phyloP scores from a whole-genome alignment of 2,888 invertebrate species.

The Spodoptera littoralis region DNA sequence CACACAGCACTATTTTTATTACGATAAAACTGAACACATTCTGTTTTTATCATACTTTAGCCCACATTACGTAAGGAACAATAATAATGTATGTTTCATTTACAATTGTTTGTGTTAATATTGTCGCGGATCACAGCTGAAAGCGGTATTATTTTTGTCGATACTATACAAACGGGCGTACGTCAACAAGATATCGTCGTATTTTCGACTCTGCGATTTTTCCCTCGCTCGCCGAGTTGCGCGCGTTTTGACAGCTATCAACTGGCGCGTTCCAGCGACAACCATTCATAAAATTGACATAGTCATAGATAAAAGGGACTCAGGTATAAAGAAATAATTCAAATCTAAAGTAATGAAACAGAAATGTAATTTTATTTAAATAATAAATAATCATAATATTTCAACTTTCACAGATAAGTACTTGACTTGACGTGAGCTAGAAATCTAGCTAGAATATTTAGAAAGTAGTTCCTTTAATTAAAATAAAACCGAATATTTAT shows the following conservation, averaged over 20 bases:
- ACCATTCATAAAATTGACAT: too few species aligned
- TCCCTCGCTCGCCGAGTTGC: conserved; percentile 57
- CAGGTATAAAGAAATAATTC: background rate
- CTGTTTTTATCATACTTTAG: conserved; percentile 13
- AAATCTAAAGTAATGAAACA: background rate
- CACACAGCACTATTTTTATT: conserved; percentile 55
- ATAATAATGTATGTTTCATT: conserved; percentile 25
- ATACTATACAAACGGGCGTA: conserved; percentile 35
- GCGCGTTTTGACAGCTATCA: conserved; percentile 37
- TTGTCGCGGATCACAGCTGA: conserved; percentile 39
- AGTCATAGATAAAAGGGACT: too few species aligned
- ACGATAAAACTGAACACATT: conserved; percentile 29
- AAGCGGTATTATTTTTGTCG: conserved; percentile 46
- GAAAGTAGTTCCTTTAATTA: too few species aligned
- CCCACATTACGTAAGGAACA: conserved; percentile 33
- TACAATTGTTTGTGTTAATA: conserved; percentile 43
- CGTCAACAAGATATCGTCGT: conserved; percentile 40
- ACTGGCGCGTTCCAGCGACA: conserved; percentile 44
- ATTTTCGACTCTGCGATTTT: conserved; percentile 54
- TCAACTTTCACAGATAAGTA: too few species aligned
- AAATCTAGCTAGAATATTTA: too few species aligned
- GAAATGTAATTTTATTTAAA: too few species aligned
- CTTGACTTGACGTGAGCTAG: too few species aligned
- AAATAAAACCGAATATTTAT: too few species aligned
- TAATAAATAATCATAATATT: too few species aligned